phyloP scores from a whole-genome alignment of 1,140 invertebrate species.

The Ostrea denselamellosa region DNA sequence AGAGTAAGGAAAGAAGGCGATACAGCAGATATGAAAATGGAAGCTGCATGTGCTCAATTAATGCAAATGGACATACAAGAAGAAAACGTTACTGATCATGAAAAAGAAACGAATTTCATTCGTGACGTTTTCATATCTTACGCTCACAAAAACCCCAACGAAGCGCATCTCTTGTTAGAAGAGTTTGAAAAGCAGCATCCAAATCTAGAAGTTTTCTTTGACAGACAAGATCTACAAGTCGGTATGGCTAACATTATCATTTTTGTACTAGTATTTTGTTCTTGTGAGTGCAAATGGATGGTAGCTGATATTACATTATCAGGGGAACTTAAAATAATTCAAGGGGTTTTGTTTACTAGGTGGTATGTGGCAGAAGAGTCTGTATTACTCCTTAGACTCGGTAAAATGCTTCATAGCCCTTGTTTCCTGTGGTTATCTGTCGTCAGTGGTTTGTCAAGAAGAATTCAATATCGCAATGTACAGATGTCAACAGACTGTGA shows the following conservation, averaged over 20 bases:
- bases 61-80: slow-evolving; percentile 46
- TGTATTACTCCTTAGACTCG: slow-evolving; percentile 72
- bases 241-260: slow-evolving; percentile 58
- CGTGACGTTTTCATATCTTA: slow-evolving; percentile 76
- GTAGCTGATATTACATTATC: not conserved
- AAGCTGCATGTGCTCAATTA: slow-evolving; percentile 45
- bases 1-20: slow-evolving; percentile 64
- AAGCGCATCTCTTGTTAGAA: slow-evolving; percentile 64
- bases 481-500: slow-evolving; percentile 64
- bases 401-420: slow-evolving; percentile 69
- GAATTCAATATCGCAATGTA: slow-evolving; percentile 74
- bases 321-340: not conserved
- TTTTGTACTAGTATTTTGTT: not conserved
- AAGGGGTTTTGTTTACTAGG: slow-evolving; percentile 58
- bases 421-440: slow-evolving; percentile 67
- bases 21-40: slow-evolving; percentile 53
- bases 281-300: not conserved
- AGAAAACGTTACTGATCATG: not conserved
- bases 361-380: slow-evolving; percentile 72
- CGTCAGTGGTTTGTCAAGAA: slow-evolving; percentile 73
- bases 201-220: slow-evolving; percentile 73
- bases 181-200: slow-evolving; percentile 60
- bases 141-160: slow-evolving; percentile 67
- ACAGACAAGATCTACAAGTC: slow-evolving; percentile 71
- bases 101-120: not conserved